phyloP scores from a whole-genome alignment of 1,140 invertebrate genomes.

The Danaus melanippus region DNA sequence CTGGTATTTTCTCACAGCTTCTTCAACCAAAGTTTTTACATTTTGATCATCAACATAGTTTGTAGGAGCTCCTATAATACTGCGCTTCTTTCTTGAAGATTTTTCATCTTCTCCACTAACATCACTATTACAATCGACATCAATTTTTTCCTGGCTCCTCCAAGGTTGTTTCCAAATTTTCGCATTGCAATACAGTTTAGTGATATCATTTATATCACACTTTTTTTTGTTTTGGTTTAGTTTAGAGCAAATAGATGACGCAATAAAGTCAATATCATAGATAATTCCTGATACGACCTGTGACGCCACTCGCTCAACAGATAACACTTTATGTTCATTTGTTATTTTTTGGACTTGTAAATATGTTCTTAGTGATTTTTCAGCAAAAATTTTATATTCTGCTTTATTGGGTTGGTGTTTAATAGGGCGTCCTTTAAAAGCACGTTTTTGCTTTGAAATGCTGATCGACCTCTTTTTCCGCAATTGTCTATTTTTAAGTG shows the following conservation, averaged over 20 bases:
- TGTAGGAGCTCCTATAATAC: conserved; percentile 4
- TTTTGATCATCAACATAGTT: conserved; percentile 17
- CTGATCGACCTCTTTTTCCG: too few species aligned
- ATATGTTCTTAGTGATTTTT: conserved; percentile 40
- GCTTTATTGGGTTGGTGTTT: conserved; percentile 31
- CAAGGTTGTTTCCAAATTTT: conserved; percentile 38
- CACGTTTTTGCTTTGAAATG: conserved; percentile 2
- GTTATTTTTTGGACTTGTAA: conserved; percentile 18
- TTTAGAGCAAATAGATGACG: conserved; percentile 25
- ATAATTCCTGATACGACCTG: conserved; percentile 33
- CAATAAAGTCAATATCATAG: conserved; percentile 41
- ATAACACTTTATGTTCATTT: conserved; percentile 35
- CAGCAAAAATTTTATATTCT: conserved; percentile 36
- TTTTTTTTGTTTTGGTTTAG: conserved; percentile 12
- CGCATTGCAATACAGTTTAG: conserved; percentile 32
- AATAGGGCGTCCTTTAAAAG: conserved; percentile 11
- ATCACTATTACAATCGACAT: conserved; percentile 27
- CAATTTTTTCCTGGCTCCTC: conserved; percentile 29
- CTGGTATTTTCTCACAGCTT: conserved; percentile 26
- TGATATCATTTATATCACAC: conserved; percentile 12
- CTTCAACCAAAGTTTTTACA: conserved; percentile 19
- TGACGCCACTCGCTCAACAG: conserved; percentile 34
- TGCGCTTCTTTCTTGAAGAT: conserved; percentile 14
- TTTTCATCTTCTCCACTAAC: conserved; percentile 16
- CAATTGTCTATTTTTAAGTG: too few species aligned